Evolutionary conservation across 2,797 vertebrate species (phyloP).

Genomic region (Lepus townsendii): DNA sequence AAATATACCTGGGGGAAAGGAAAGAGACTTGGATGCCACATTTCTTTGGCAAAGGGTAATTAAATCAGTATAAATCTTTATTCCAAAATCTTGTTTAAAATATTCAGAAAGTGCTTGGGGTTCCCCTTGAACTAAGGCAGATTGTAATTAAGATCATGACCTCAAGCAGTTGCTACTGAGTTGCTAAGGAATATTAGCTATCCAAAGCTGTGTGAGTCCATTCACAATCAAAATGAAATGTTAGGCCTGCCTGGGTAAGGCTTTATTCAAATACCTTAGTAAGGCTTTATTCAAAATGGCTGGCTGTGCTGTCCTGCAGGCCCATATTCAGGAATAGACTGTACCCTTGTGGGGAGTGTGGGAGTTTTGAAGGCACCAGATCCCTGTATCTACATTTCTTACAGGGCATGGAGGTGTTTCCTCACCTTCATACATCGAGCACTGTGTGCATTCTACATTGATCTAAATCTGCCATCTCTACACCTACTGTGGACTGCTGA

Average conservation of each 20-base stretch:
- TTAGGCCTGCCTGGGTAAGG: conserved; percentile 3
- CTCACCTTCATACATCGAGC: background rate
- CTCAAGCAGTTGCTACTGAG: conserved; percentile 58
- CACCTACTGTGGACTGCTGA: background rate
- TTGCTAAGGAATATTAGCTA: conserved; percentile 48
- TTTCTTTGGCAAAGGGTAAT: conserved; percentile 57
- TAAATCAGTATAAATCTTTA: conserved; percentile 49
- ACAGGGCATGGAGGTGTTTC: background rate
- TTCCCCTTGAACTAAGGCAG: conserved; percentile 38
- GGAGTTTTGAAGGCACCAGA: background rate
- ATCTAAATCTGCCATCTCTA: background rate
- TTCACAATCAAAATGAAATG: conserved; percentile 50
- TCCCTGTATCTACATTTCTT: background rate
- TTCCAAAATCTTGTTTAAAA: conserved; percentile 62
- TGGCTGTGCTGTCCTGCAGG: background rate
- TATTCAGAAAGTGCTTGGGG: conserved; percentile 22
- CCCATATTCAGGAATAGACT: background rate
- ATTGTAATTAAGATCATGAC: conserved; percentile 63
- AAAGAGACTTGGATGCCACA: conserved; percentile 6
- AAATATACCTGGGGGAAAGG: background rate
- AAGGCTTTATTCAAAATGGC: conserved; percentile 48
- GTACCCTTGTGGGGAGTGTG: background rate
- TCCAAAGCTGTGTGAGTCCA: conserved; percentile 42
- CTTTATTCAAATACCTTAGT: conserved; percentile 19
- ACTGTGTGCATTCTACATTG: background rate